Conservation (phyloP, 2,113 vertebrate genomes). For the Lophotis ruficrista region DNA sequence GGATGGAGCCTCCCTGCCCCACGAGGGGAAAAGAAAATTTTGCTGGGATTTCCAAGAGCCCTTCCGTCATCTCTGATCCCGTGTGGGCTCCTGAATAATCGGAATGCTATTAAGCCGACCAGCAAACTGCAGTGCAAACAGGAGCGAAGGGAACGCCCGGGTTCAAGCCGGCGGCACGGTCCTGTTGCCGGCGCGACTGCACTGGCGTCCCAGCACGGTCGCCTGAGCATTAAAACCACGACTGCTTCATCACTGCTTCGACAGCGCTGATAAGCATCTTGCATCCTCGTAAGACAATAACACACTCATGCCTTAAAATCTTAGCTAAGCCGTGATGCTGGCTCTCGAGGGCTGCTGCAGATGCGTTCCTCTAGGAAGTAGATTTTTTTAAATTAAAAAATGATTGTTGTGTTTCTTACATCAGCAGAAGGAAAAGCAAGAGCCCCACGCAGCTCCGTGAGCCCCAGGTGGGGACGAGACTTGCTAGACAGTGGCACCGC, state of each 20-base stretch:
- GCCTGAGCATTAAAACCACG: not conserved
- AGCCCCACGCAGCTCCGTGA: accelerated
- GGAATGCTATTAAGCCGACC: not conserved
- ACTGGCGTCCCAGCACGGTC: accelerated
- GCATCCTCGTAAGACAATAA: not conserved
- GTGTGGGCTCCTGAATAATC: accelerated
- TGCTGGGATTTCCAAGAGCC: not conserved
- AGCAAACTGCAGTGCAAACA: not conserved
- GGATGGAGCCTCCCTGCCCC: not conserved
- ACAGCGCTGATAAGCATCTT: not conserved
- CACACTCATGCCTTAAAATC: not conserved
- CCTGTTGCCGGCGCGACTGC: not conserved
- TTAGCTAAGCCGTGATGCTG: not conserved
- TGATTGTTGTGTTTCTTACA: not conserved
- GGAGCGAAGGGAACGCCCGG: not conserved
- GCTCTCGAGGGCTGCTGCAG: not conserved
- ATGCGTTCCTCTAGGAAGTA: not conserved
- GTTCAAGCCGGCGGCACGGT: not conserved
- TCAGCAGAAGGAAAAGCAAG: not conserved
- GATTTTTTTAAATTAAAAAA: not conserved
- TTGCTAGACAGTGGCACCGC: not conserved
- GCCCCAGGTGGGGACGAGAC: not conserved
- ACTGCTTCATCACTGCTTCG: not conserved
- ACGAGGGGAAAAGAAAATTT: not conserved
- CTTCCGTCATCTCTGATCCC: not conserved